Base-by-base conservation (phyloP, 35 echinoderm and acorn worm species). In the Strongylocentrotus purpuratus region DNA sequence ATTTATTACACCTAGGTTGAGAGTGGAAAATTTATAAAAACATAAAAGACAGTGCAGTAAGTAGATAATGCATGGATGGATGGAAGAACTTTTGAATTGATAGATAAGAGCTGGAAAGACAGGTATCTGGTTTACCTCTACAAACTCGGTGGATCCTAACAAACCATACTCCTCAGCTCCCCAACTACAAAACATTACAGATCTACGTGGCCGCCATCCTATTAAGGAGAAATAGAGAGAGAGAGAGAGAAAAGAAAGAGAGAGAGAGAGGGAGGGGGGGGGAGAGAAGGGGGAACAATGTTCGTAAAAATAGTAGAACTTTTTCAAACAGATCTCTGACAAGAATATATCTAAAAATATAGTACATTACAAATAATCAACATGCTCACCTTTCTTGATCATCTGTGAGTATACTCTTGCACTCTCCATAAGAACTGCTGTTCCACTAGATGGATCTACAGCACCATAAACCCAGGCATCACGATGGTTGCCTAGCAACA, bases 81-180 rank as follows among this genome's bases (percentile, higher is more conserved):
- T 50, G 8, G 1, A 50, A 10, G 48, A 50, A 50, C 13, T 50
- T 50, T 50, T 50, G 48, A 50, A 50, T 5, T 50, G 48, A 50
- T 50, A 50, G 48, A 50, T 50, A 50, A 7, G 13, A 50, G 8
- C 48, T 50, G 13, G 8, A 50, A 12, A 50, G 48, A 50, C 48
- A 70, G 22, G 22, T 70, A 2, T 25, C 61, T 70, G 17, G 17
- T 78, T 17, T 70, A 97, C 97, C 94, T 97, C 97, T 18, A 97
- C 95, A 94, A 95, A 97, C 90, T 97, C 97, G 13, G 88, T 97
- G 4, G 97, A 97, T 46, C 97, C 97, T 20, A 97, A 78, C 17
- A 97, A 33, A 48, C 97, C 97, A 46, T 96, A 96, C 46, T 97
- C 97, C 78, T 97, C 97, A 12, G 97, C 97, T 78, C 97, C 97